Conservation (phyloP, 2,888 invertebrate species). For the Cynaeus angustus region DNA sequence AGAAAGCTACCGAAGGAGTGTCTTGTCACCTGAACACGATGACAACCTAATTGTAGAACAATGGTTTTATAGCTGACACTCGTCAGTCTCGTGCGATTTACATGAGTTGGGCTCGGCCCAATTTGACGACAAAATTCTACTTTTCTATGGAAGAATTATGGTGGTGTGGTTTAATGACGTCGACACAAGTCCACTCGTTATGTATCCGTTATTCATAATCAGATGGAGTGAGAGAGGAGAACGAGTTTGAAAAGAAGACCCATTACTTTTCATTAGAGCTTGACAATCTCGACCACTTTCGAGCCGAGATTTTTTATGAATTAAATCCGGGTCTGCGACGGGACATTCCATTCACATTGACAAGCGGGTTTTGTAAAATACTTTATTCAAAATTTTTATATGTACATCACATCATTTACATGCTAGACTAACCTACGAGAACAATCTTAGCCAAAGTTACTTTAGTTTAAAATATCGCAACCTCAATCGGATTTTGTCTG, state of each 20-base stretch:
- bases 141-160: constrained; percentile 13
- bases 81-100: constrained; percentile 51
- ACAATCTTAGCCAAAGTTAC: constrained; percentile 10
- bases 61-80: constrained; percentile 54
- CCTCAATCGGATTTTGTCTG: constrained; percentile 16
- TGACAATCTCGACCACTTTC: constrained; percentile 58
- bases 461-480: constrained; percentile 11
- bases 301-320: constrained; percentile 50
- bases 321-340: constrained; percentile 44
- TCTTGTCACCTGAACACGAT: constrained; percentile 46
- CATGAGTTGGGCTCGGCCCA: constrained; percentile 43
- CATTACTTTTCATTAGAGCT: constrained; percentile 64
- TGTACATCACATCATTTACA: constrained; percentile 37
- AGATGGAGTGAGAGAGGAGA: constrained; percentile 43
- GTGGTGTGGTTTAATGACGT: constrained; percentile 29
- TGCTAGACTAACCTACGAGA: constrained; percentile 17
- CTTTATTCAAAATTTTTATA: constrained; percentile 46
- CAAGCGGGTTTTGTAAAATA: constrained; percentile 22
- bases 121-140: constrained; percentile 15
- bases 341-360: constrained; percentile 27
- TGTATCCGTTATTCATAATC: constrained; percentile 56
- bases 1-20: constrained; percentile 48
- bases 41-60: constrained; percentile 58
- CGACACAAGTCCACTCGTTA: constrained; percentile 48
- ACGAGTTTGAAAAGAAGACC: constrained; percentile 59